Conservation (phyloP, 2,113 vertebrate species). For the Lynx canadensis region DNA sequence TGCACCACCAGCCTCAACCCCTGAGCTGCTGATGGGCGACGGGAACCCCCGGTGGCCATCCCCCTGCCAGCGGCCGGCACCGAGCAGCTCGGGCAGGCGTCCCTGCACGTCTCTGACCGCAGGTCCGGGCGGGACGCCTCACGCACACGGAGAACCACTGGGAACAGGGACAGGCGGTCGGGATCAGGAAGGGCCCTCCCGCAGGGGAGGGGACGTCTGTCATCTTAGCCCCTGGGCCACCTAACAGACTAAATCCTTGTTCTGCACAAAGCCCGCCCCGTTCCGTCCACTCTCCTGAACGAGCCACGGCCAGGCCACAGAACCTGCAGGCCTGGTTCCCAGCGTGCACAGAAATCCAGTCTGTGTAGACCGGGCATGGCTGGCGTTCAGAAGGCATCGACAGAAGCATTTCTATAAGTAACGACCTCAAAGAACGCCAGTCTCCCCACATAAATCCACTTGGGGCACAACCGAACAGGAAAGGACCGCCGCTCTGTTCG, state of each 20-base stretch:
- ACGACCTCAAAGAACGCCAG: not conserved
- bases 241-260: rapidly evolving
- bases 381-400: too few species aligned
- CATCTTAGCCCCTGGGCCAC: not conserved
- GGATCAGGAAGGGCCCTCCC: not conserved
- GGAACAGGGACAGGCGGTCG: not conserved
- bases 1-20: not conserved
- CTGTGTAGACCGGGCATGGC: rapidly evolving
- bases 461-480: not conserved
- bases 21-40: rapidly evolving
- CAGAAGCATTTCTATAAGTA: not conserved
- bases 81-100: not conserved
- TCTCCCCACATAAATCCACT: not conserved
- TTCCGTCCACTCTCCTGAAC: not conserved
- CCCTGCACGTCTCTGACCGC: too few species aligned
- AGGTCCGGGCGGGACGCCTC: too few species aligned
- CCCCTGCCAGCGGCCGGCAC: too few species aligned
- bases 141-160: rapidly evolving
- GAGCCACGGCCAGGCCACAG: not conserved
- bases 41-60: too few species aligned
- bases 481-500: too few species aligned
- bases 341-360: not conserved
- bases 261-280: not conserved
- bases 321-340: not conserved
- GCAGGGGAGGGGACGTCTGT: not conserved